Conservation (phyloP, 1,140 invertebrate species). For the Tribolium madens region DNA sequence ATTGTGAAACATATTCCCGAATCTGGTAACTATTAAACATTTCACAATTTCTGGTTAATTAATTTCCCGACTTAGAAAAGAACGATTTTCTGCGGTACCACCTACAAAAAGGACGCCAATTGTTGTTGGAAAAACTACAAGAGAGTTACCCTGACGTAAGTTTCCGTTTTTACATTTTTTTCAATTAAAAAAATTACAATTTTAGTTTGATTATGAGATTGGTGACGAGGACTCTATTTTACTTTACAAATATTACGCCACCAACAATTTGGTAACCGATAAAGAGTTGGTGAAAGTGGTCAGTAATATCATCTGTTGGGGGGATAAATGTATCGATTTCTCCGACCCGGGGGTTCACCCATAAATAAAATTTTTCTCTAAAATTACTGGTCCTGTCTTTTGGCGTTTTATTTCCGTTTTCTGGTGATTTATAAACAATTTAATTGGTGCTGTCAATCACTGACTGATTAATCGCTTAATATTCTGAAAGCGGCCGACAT, state of each 20-base stretch:
- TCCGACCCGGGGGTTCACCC: constrained; percentile 7
- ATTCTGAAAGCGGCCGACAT: not conserved
- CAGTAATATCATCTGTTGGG: not conserved
- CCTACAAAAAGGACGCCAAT: not conserved
- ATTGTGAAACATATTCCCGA: not conserved
- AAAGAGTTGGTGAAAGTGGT: not conserved
- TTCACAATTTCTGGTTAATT: not conserved
- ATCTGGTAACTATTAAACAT: not conserved
- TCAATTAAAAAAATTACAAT: not conserved
- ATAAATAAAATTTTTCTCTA: no score
- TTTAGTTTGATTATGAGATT: constrained; percentile 8
- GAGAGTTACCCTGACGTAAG: not conserved
- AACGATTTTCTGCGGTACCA: constrained; percentile 14
- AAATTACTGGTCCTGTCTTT: no score
- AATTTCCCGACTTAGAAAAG: not conserved
- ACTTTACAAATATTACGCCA: constrained; percentile 2
- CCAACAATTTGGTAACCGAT: not conserved
- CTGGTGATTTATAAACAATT: constrained; percentile 1
- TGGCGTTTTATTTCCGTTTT: no score
- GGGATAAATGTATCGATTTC: constrained; percentile 3
- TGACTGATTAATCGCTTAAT: constrained; percentile 7
- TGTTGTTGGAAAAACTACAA: not conserved
- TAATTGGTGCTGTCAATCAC: not conserved
- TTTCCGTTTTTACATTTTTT: not conserved
- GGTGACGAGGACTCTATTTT: not conserved